These are phyloP conservation scores for Noctilio leporinus DNA, from an alignment of 2,113 vertebrate genomes.

Conservation along the genomic window DNA sequence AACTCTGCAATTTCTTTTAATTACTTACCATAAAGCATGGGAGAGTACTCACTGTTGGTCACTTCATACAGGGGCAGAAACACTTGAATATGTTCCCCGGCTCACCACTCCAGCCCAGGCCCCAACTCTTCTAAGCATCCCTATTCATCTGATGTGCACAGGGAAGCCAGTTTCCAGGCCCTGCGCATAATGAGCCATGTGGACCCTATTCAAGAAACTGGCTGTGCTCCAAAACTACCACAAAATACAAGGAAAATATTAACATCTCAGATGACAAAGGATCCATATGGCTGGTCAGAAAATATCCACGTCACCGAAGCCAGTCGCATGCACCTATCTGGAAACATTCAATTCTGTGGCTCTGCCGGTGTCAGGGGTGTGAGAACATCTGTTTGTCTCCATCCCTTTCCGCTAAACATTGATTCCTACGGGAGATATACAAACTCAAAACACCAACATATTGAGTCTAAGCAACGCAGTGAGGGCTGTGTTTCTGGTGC, in stretches of 20 bases:
- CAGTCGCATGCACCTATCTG: not conserved
- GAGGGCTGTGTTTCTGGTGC: not conserved
- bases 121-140: not conserved
- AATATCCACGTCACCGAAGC: not conserved
- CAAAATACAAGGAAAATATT: slow-evolving; percentile 24
- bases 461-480: not conserved
- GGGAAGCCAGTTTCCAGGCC: not conserved
- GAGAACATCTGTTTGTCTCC: not conserved
- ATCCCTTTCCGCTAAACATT: not conserved
- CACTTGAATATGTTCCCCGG: not conserved
- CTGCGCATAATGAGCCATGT: not conserved
- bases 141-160: slow-evolving; percentile 36
- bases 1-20: slow-evolving; percentile 77
- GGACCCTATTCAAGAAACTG: not conserved
- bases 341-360: not conserved
- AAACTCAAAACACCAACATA: not conserved
- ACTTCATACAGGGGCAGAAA: slow-evolving; percentile 36
- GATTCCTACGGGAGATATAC: not conserved
- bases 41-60: slow-evolving; percentile 48
- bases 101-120: not conserved
- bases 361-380: not conserved
- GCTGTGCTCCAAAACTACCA: not conserved
- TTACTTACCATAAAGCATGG: slow-evolving; percentile 72
- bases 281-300: not conserved
- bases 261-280: slow-evolving; percentile 26